These are phyloP conservation scores for Antennarius maculatus DNA, from an alignment of 2,797 vertebrate genomes.

Conservation along the genomic window DNA sequence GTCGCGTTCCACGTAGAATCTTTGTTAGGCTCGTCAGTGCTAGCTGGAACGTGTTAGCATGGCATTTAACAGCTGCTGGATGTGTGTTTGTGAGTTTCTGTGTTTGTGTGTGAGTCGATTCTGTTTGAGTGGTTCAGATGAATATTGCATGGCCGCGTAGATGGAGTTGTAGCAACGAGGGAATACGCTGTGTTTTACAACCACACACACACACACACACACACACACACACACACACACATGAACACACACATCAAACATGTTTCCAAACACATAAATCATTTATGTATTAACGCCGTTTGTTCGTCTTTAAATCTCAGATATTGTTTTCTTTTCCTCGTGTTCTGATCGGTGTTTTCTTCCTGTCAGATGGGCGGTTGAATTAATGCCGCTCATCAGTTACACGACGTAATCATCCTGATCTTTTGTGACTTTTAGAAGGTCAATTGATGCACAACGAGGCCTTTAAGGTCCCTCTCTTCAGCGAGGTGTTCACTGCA, in stretches of 20 bases:
- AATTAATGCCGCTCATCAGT: constrained; percentile 50
- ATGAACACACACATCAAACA: background rate
- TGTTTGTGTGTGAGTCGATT: background rate
- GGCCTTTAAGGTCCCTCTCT: constrained; percentile 26
- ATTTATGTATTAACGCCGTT: constrained; percentile 1
- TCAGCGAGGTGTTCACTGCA: constrained; percentile 16
- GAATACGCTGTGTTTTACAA: constrained; percentile 12
- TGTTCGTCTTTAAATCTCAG: constrained; percentile 29
- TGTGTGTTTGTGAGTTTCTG: constrained; percentile 9
- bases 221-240: background rate
- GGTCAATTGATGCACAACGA: constrained; percentile 44
- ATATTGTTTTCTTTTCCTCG: background rate
- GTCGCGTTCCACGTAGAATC: constrained; percentile 24
- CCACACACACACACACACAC: background rate
- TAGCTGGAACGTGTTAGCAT: constrained; percentile 38
- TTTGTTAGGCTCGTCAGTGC: constrained; percentile 49
- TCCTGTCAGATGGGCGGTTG: constrained; percentile 28
- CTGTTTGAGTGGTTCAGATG: constrained; percentile 44
- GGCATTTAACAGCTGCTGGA: constrained; percentile 53
- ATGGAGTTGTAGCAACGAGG: constrained; percentile 14
- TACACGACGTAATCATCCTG: constrained; percentile 35
- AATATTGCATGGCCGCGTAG: constrained; percentile 55
- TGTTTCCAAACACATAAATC: constrained; percentile 45
- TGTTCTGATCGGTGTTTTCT: background rate
- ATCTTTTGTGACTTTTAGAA: constrained; percentile 50